Percentiles rank a stretch among this genome's conserved stretches.
phyloP scores from a whole-genome alignment of 1,140 invertebrate species.

The Pemphigus obesinymphae region DNA sequence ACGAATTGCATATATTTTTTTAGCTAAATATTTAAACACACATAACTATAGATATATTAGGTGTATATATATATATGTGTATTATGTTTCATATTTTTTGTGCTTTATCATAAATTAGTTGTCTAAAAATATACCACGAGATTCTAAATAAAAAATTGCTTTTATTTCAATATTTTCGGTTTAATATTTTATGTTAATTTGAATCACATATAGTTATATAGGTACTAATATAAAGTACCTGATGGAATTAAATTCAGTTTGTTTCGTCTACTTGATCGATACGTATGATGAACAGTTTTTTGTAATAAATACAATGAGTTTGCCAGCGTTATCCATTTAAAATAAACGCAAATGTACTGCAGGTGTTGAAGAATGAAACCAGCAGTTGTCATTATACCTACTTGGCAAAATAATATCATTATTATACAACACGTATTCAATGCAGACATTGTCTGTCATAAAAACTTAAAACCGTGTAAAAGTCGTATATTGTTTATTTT shows the following conservation, averaged over 20 bases:
- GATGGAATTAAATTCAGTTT: not conserved
- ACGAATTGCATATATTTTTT: too few relatives aligned
- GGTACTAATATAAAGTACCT: too few relatives aligned
- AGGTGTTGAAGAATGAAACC: conserved; percentile 13
- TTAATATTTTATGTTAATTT: too few relatives aligned
- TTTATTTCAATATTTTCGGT: too few relatives aligned
- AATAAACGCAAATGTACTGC: conserved; percentile 9
- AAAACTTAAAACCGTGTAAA: not conserved
- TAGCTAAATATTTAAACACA: too few relatives aligned
- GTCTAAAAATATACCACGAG: too few relatives aligned
- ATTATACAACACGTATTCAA: not conserved
- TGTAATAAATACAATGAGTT: not conserved
- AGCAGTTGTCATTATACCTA: conserved; percentile 13
- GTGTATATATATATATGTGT: too few relatives aligned
- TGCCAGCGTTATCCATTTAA: not conserved
- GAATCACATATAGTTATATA: too few relatives aligned
- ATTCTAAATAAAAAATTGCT: too few relatives aligned
- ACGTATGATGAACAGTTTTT: not conserved
- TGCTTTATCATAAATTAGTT: too few relatives aligned
- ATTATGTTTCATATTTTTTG: too few relatives aligned
- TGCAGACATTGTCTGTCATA: not conserved
- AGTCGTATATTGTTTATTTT: not conserved
- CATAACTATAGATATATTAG: too few relatives aligned
- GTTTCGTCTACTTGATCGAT: not conserved
- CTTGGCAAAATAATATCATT: conserved; percentile 17